Evolutionary conservation across 2,888 invertebrate species (phyloP).

Genomic region (Muschampia plurimacula): DNA sequence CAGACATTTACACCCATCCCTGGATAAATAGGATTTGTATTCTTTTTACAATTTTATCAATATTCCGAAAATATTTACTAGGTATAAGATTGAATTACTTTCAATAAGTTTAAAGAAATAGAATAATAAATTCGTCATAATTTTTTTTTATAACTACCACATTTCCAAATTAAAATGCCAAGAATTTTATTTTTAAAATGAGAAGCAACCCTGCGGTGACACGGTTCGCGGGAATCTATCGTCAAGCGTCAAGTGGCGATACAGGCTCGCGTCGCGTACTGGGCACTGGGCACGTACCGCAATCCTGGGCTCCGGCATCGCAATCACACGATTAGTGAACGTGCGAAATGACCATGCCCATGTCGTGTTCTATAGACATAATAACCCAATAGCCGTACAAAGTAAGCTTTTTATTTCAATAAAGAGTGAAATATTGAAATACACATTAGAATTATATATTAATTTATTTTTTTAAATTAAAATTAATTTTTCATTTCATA

Average conservation of each 20-base stretch:
- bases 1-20: too few relatives aligned
- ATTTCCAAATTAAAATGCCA: not conserved
- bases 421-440: not conserved
- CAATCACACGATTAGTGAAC: conserved; percentile 5
- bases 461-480: too few relatives aligned
- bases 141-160: not conserved
- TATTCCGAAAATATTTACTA: too few relatives aligned
- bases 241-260: conserved; percentile 27
- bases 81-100: too few relatives aligned
- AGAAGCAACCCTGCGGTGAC: conserved; percentile 13
- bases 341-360: conserved; percentile 8
- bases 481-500: too few relatives aligned
- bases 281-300: conserved; percentile 11
- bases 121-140: too few relatives aligned
- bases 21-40: too few relatives aligned
- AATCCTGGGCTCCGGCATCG: conserved; percentile 27
- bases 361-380: not conserved
- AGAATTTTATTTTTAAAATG: not conserved
- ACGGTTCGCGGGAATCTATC: conserved; percentile 36
- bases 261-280: conserved; percentile 5
- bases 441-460: too few relatives aligned
- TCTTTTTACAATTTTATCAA: too few relatives aligned
- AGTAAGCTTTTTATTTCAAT: not conserved
- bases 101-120: too few relatives aligned
- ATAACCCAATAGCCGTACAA: not conserved